Evolutionary conservation across 2,888 invertebrate species (phyloP).

Genomic region (Tenthredo notha): DNA sequence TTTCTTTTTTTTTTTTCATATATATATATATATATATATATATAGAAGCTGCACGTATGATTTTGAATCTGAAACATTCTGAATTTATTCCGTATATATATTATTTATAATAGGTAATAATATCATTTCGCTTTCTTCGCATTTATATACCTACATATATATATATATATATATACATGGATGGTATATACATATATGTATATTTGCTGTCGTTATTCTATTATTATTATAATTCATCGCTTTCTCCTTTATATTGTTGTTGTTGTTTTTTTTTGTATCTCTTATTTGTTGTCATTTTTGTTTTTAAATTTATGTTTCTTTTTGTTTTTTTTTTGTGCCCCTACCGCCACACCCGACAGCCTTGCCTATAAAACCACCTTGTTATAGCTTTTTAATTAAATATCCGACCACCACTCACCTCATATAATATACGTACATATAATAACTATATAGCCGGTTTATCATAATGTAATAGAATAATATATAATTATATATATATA

Average conservation of each 20-base stretch:
- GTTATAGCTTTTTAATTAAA: not conserved
- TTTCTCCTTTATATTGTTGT: not conserved
- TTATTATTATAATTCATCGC: not conserved
- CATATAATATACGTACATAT: not conserved
- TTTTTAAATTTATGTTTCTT: not conserved
- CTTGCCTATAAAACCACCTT: not conserved
- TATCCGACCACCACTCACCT: constrained; percentile 9
- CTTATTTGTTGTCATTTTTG: not conserved
- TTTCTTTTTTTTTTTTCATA: not conserved
- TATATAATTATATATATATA: not conserved
- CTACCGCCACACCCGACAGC: constrained; percentile 13
- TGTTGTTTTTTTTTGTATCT: not conserved
- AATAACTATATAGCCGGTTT: constrained; percentile 11
- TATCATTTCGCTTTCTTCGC: not conserved
- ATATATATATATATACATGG: not conserved
- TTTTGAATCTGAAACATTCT: constrained; percentile 38
- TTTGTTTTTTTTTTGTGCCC: not conserved
- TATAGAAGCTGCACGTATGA: constrained; percentile 1
- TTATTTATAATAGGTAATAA: constrained; percentile 12
- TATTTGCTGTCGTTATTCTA: not conserved
- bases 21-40: constrained; percentile 3
- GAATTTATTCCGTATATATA: constrained; percentile 27
- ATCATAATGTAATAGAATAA: not conserved
- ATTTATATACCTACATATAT: not conserved
- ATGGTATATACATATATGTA: not conserved